Evolutionary conservation across 2,113 vertebrate species (phyloP), one percentile per base, ranked within the genome.

Genomic region (Leptocoma aspasia): DNA sequence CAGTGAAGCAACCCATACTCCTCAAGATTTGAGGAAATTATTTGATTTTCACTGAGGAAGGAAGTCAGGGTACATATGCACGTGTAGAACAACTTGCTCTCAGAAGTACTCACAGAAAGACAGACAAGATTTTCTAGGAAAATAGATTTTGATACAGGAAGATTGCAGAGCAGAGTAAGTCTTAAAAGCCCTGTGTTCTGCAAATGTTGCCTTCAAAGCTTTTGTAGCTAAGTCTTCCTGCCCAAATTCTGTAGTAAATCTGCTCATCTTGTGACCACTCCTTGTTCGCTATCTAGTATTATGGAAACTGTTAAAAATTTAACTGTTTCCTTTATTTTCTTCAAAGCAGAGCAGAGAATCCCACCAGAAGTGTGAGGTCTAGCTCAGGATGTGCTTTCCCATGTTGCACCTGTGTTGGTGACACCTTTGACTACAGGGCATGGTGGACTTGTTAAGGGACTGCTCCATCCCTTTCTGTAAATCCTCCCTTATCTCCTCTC

Each of bases 371-470:
- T 27, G 37, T 4, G 4, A 53, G 42, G 13, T 52, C 44, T 31
- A 61, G 54, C 24, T 10, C 3, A 0, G n/a, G 8, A 4, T 24
- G 5, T 28, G 26, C 8, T 76, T 86, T 66, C 13, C 35, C 0
- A 0, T 65, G n/a, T n/a, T 8, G 5, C 10, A 60, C 16, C n/a
- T 20, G 0, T 4, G 0, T 5, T 63, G 39, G 28, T n/a, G 35
- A 37, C 47, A 7, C 1, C 0, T 59, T 89, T 82, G 59, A 57
- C 70, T 65, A 15, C 0, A 0, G 53, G 17, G 15, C 23, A 17
- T 2, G 0, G 14, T n/a, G 24, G 11, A 28, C 24, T 69, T 12
- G 0, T 22, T 26, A 57, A 6, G 1, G 17, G 21, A 1, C 28
- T 18, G 1, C 42, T 85, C 28, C 23, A 17, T 69, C n/a, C 54